Percentiles rank a stretch among this genome's conserved stretches.
phyloP scores from a whole-genome alignment of 2,888 invertebrate species.

The Nomada goodeniana region DNA sequence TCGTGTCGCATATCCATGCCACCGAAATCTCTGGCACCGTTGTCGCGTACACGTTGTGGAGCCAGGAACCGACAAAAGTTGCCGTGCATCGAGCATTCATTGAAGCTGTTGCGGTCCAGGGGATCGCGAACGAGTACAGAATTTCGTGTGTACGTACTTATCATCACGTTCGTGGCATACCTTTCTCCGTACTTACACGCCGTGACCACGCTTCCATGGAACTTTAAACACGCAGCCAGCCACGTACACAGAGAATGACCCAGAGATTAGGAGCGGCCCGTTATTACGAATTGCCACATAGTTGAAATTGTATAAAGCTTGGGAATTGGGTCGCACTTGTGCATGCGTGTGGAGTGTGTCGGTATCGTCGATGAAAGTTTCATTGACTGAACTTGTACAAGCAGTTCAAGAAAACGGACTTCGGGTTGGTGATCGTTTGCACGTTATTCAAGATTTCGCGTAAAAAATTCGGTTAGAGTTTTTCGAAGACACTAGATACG shows the following conservation, averaged over 20 bases:
- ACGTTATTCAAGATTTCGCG: too few species aligned
- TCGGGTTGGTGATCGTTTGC: too few species aligned
- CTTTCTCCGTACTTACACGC: conserved; percentile 53
- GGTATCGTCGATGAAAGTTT: not conserved
- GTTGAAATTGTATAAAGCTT: conserved; percentile 63
- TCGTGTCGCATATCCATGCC: conserved; percentile 15
- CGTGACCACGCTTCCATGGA: conserved; percentile 43
- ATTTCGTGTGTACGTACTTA: conserved; percentile 54
- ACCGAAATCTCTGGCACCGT: conserved; percentile 2
- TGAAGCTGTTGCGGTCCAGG: conserved; percentile 26
- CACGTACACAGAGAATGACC: conserved; percentile 59
- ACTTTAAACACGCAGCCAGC: conserved; percentile 59
- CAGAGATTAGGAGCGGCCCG: conserved; percentile 66
- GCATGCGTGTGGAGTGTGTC: too few species aligned
- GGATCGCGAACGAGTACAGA: conserved; percentile 12
- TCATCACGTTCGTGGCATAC: conserved; percentile 59
- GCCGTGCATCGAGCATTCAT: conserved; percentile 46
- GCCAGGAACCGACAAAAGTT: conserved; percentile 37
- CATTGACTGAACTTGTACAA: not conserved
- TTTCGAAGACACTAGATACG: too few species aligned
- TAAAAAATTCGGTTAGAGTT: too few species aligned
- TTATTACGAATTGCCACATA: conserved; percentile 68
- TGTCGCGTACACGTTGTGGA: not conserved
- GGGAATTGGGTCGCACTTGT: conserved; percentile 38
- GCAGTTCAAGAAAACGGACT: not conserved